A percentile compares a stretch with the other conserved stretches of the same genome.
These are phyloP conservation scores for Eriosoma lanigerum DNA, from an alignment of 1,140 invertebrate genomes.

Conservation along the genomic window DNA sequence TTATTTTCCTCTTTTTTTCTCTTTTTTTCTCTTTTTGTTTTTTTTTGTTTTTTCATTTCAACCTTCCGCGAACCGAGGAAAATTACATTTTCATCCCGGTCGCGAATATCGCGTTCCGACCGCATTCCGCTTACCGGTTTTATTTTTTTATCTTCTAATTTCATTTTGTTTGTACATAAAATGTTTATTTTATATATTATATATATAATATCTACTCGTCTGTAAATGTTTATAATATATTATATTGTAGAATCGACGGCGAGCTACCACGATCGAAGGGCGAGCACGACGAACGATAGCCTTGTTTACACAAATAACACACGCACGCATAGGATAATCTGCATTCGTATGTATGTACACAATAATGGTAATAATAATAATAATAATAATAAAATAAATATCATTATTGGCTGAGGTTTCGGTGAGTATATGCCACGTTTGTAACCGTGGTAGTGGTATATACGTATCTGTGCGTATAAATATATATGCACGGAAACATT, in stretches of 20 bases:
- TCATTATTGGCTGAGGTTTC: constrained; percentile 34
- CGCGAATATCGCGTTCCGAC: constrained; percentile 43
- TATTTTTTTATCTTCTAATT: not conserved
- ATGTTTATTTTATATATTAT: not conserved
- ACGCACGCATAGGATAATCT: not conserved
- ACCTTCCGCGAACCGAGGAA: not conserved
- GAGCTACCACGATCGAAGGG: not conserved
- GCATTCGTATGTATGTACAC: constrained; percentile 31
- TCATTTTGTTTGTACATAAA: too few relatives aligned
- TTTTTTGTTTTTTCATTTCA: too few relatives aligned
- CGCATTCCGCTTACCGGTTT: constrained; percentile 33
- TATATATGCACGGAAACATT: constrained; percentile 24
- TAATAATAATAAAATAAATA: constrained; percentile 43
- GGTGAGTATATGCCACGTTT: not conserved
- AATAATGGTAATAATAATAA: constrained; percentile 25
- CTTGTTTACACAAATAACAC: constrained; percentile 10
- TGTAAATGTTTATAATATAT: not conserved
- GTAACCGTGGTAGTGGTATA: too few relatives aligned
- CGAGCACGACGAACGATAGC: constrained; percentile 7
- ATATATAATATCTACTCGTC: not conserved
- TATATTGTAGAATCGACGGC: not conserved
- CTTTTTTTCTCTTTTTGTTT: not conserved
- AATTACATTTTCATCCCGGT: constrained; percentile 47
- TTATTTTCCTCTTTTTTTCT: not conserved
- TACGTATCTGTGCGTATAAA: not conserved